Base-by-base conservation (phyloP, 2,113 vertebrate genomes). In the Oryzias curvinotus region DNA sequence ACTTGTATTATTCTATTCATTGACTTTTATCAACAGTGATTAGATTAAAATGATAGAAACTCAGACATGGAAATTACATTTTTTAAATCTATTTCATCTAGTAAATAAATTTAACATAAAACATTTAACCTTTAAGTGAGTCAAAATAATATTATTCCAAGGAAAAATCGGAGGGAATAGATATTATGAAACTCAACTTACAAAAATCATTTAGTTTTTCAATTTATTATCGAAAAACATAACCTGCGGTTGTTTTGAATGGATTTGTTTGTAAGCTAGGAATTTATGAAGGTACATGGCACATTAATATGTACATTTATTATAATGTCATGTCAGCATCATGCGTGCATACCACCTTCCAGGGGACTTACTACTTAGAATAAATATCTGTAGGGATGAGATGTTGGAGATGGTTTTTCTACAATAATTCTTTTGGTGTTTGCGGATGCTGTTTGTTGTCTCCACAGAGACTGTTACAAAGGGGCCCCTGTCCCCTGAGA, bases 361-460 rank as follows among this genome's bases (percentile, higher is more conserved):
- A 36, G 42, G 25, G 25, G 47, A 52, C 47, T 62, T 51, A 69
- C 57, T 47, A 46, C 47, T 52, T 50, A 4, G 41, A 81, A 55
- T 65, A 45, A 68, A 76, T 70, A 50, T 73, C 30, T 71, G 46
- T 53, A 48, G 73, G 53, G 70, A 79, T 57, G 19, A 54, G 7
- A 15, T 36, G 23, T 52, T 55, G 36, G 36, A 36, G 36, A 36
- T 47, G 68, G 45, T 23, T 63, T 56, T 36, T 26, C 36, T 56
- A 57, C 54, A 63, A 51, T 60, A 64, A 49, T 49, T 25, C 53
- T 67, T 77, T 58, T 57, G 52, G 43, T 66, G 66, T 83, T 81
- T 83, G 72, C 14, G 49, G 53, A 61, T 86, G 77, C 62, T 86
- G 84, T 84, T 88, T 85, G 70, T 87, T 85, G 78, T 80, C 57